These are phyloP conservation scores for Mus pahari DNA, from an alignment of 2,113 vertebrate species.

Conservation along the genomic window DNA sequence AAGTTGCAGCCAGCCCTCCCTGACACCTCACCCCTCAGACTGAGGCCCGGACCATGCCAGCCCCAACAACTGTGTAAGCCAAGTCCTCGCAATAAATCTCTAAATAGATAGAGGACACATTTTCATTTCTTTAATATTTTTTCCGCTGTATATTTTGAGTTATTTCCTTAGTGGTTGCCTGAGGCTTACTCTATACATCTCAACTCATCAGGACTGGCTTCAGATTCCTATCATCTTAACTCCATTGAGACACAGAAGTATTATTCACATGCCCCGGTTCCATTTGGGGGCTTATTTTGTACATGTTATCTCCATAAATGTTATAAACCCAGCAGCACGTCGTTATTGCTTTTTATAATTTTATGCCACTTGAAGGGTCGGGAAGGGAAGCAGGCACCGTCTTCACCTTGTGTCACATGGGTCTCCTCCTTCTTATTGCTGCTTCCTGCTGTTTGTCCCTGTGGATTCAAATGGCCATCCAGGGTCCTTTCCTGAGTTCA, in stretches of 20 bases:
- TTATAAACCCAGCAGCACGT: not conserved
- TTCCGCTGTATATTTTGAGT: conserved; percentile 44
- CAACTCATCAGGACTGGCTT: conserved; percentile 26
- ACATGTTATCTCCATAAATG: not conserved
- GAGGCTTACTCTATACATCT: not conserved
- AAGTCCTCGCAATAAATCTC: conserved; percentile 15
- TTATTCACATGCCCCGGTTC: not conserved
- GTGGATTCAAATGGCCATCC: not conserved
- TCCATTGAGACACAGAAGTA: conserved; percentile 5
- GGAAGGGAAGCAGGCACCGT: not conserved
- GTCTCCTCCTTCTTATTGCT: not conserved
- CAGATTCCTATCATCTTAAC: conserved; percentile 42
- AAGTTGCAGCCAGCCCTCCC: not conserved
- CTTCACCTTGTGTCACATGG: not conserved
- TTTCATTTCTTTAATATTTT: conserved; percentile 53
- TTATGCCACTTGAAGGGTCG: not conserved
- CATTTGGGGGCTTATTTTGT: not conserved
- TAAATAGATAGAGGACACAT: not conserved
- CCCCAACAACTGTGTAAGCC: no score
- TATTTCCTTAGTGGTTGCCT: conserved; percentile 46
- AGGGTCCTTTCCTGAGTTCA: not conserved
- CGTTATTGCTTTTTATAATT: conserved; percentile 34
- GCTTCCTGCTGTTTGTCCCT: conserved; percentile 5
- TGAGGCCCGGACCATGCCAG: not conserved
- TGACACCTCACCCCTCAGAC: not conserved